These are phyloP conservation scores for Phainopepla nitens DNA, from an alignment of 2,113 vertebrate species.

Conservation along the genomic window DNA sequence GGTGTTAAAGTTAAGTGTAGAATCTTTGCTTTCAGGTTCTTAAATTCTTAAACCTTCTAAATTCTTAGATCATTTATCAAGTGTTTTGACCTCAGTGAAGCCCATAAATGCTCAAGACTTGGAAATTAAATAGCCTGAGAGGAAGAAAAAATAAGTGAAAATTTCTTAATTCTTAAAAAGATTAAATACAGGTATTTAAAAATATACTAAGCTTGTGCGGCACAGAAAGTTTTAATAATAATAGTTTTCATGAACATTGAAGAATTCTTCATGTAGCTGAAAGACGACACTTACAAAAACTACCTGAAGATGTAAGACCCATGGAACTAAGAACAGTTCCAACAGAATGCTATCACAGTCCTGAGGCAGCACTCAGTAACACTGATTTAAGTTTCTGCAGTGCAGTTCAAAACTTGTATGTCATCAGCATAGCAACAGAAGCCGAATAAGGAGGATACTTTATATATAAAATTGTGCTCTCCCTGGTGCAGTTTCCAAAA, in stretches of 20 bases:
- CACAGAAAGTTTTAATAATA: neutral
- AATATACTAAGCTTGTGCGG: neutral
- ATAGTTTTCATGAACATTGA: neutral
- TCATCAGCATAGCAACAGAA: neutral
- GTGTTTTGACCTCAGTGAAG: neutral
- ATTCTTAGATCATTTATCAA: neutral
- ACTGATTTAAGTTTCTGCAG: neutral
- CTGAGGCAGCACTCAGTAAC: neutral
- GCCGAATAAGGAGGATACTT: neutral
- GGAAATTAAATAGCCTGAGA: neutral
- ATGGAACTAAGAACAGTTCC: neutral
- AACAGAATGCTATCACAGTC: neutral
- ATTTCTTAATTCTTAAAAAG: neutral
- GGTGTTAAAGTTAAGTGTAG: neutral
- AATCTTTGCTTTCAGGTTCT: neutral
- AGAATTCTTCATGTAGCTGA: neutral
- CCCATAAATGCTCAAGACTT: neutral
- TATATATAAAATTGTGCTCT: neutral
- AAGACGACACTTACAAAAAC: fast-evolving
- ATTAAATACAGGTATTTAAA: neutral
- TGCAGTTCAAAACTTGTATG: neutral
- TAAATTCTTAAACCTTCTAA: neutral
- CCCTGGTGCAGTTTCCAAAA: neutral
- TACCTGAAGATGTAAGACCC: neutral
- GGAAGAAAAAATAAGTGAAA: neutral